These are phyloP conservation scores for Glareola pratincola DNA, from an alignment of 2,113 vertebrate species.

Conservation along the genomic window DNA sequence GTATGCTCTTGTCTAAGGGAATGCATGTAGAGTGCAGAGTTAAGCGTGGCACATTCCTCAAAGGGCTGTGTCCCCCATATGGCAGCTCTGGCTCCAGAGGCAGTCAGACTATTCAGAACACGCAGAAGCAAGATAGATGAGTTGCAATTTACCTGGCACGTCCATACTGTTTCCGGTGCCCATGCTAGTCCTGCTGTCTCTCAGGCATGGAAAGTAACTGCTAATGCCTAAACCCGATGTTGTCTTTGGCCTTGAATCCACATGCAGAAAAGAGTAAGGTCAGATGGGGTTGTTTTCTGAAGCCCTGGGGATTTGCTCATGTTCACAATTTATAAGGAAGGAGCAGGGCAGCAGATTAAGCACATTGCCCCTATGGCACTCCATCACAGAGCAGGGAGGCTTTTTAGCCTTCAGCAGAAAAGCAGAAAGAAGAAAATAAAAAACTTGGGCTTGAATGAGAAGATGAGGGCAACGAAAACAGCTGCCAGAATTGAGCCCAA, in stretches of 20 bases:
- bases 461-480: constrained; percentile 27
- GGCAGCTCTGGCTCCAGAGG: neutral
- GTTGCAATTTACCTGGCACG: rapidly evolving
- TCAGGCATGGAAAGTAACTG: neutral
- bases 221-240: neutral
- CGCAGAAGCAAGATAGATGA: neutral
- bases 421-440: neutral
- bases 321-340: neutral
- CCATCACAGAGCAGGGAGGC: neutral
- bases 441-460: neutral
- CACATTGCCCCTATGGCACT: neutral
- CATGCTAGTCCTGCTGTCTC: neutral
- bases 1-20: neutral
- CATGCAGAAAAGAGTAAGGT: neutral
- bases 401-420: constrained; percentile 12
- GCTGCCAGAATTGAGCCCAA: constrained; percentile 43
- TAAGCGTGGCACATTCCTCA: rapidly evolving
- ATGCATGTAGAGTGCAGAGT: neutral
- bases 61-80: neutral
- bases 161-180: rapidly evolving
- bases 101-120: neutral
- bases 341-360: neutral
- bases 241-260: neutral
- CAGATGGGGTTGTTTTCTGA: neutral
- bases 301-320: neutral